Conservation (phyloP, 2,888 invertebrate genomes). For the Agelastica alni region DNA sequence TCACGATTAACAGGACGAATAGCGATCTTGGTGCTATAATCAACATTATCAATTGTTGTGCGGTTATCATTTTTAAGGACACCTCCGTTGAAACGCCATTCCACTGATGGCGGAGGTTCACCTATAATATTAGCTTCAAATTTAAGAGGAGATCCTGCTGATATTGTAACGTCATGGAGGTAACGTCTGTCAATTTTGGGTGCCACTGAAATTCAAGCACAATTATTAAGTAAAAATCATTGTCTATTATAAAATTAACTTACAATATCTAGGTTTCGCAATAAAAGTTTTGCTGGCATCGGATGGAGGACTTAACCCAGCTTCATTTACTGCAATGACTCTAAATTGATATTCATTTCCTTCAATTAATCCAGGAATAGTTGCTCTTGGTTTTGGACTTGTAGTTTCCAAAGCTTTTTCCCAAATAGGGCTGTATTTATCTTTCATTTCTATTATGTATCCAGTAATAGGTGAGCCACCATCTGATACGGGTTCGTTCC, state of each 20-base stretch:
- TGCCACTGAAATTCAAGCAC: slow-evolving; percentile 67
- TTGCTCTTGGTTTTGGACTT: slow-evolving; percentile 72
- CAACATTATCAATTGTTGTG: slow-evolving; percentile 79
- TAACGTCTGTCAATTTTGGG: slow-evolving; percentile 95
- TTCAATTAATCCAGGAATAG: slow-evolving; percentile 89
- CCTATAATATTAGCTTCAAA: slow-evolving; percentile 92
- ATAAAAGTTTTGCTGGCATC: slow-evolving; percentile 83
- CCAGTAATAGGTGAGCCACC: slow-evolving; percentile 95
- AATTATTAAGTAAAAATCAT: neutral
- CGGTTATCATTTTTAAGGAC: slow-evolving; percentile 71
- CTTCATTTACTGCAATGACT: slow-evolving; percentile 92
- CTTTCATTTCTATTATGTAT: slow-evolving; percentile 91
- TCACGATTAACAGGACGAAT: slow-evolving; percentile 79
- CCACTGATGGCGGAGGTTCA: slow-evolving; percentile 92
- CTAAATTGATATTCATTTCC: slow-evolving; percentile 98
- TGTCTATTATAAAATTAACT: slow-evolving; percentile 45
- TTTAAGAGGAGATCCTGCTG: slow-evolving; percentile 90
- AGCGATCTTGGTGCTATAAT: slow-evolving; percentile 86
- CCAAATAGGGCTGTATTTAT: slow-evolving; percentile 91
- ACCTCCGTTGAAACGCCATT: slow-evolving; percentile 88
- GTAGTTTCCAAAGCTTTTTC: slow-evolving; percentile 87
- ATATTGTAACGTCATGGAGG: slow-evolving; percentile 85
- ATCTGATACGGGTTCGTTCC: slow-evolving; percentile 86
- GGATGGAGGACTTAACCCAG: slow-evolving; percentile 91
- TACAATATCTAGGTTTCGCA: slow-evolving; percentile 82